These are phyloP conservation scores for Acleris laterana DNA, from an alignment of 2,888 invertebrate genomes.

Conservation along the genomic window DNA sequence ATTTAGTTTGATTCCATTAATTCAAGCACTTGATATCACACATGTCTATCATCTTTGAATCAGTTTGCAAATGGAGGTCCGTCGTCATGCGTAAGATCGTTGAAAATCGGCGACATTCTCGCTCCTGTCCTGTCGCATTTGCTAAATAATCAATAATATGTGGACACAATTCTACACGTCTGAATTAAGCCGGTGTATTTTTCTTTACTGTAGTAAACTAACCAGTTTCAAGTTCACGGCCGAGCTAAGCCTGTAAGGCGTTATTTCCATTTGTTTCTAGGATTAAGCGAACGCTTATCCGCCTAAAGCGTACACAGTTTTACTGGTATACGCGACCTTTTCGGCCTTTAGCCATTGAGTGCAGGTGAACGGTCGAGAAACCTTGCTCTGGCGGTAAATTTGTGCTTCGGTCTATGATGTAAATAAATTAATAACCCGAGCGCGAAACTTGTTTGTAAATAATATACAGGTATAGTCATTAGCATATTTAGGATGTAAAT, in stretches of 20 bases:
- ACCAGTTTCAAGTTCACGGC: slow-evolving; percentile 22
- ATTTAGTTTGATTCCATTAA: too few relatives aligned
- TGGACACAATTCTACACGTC: too few relatives aligned
- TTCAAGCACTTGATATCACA: too few relatives aligned
- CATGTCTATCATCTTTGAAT: too few relatives aligned
- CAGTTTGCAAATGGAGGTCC: too few relatives aligned
- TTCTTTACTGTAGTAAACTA: slow-evolving; percentile 6
- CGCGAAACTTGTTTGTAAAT: neutral
- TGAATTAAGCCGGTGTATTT: neutral
- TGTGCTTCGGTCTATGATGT: too few relatives aligned
- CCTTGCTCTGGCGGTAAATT: slow-evolving; percentile 1
- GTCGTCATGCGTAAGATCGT: too few relatives aligned
- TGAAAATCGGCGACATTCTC: too few relatives aligned
- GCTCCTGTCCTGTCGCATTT: too few relatives aligned
- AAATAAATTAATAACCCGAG: neutral
- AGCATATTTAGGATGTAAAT: neutral
- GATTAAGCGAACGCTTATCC: slow-evolving; percentile 7
- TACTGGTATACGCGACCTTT: slow-evolving; percentile 7
- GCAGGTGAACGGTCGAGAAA: slow-evolving; percentile 22
- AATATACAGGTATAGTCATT: too few relatives aligned
- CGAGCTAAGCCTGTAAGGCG: slow-evolving; percentile 10
- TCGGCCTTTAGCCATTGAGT: slow-evolving; percentile 12
- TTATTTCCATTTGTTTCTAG: slow-evolving; percentile 12
- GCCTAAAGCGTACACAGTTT: slow-evolving; percentile 6
- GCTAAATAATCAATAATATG: too few relatives aligned